A percentile compares a stretch with the other conserved stretches of the same genome.
phyloP scores from a whole-genome alignment of 2,797 vertebrate species.

The Meda fulgida region DNA sequence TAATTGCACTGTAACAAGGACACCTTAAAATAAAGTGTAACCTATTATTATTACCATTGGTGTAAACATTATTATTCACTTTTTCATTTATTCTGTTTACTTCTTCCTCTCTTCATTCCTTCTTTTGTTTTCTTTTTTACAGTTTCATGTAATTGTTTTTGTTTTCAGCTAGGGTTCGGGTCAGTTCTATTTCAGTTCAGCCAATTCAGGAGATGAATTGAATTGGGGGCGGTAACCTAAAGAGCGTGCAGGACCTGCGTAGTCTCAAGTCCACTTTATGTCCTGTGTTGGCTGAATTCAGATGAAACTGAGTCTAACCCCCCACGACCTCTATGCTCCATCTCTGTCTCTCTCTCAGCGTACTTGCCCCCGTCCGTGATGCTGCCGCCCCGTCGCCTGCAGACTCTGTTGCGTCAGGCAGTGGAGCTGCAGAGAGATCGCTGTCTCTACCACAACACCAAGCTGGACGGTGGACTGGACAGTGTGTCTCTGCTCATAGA shows the following conservation, averaged over 20 bases:
- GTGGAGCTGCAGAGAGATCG: slow-evolving; percentile 95
- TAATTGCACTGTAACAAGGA: background rate
- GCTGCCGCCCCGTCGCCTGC: slow-evolving; percentile 93
- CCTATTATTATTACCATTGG: background rate
- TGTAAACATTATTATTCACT: background rate
- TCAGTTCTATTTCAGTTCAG: slow-evolving; percentile 57
- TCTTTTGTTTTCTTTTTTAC: background rate
- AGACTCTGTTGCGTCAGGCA: slow-evolving; percentile 92
- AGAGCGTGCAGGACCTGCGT: background rate
- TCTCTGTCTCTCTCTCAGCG: slow-evolving; percentile 70
- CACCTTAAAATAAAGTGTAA: background rate
- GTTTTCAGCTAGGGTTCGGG: slow-evolving; percentile 58
- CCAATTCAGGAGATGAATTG: slow-evolving; percentile 51
- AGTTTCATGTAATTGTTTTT: slow-evolving; percentile 55
- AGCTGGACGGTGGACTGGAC: slow-evolving; percentile 90
- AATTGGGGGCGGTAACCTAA: slow-evolving; percentile 33
- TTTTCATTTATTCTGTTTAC: slow-evolving; percentile 2
- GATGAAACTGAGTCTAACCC: slow-evolving; percentile 52
- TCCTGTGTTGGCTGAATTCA: slow-evolving; percentile 58
- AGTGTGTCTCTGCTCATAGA: slow-evolving; percentile 95
- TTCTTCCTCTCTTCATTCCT: slow-evolving; percentile 9
- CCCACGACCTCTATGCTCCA: slow-evolving; percentile 28
- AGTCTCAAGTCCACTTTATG: slow-evolving; percentile 40
- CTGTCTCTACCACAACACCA: slow-evolving; percentile 97
- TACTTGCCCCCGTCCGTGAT: slow-evolving; percentile 97